Evolutionary conservation across 1,140 invertebrate genomes (phyloP).

Genomic region (Cecropterus lyciades): DNA sequence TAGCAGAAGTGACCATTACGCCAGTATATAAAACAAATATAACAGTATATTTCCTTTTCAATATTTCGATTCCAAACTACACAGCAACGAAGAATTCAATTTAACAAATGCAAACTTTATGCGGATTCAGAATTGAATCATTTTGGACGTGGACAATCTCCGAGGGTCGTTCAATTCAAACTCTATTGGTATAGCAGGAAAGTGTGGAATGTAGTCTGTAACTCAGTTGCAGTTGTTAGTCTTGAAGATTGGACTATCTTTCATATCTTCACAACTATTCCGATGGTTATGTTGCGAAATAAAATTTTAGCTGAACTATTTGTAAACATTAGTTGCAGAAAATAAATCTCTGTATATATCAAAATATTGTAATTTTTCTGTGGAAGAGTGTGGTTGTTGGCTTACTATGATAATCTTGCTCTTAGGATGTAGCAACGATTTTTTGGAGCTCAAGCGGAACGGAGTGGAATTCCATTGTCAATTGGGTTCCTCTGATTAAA

Average conservation of each 20-base stretch:
- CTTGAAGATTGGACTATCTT: slow-evolving; percentile 25
- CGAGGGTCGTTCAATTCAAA: neutral
- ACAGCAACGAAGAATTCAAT: slow-evolving; percentile 18
- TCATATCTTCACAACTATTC: slow-evolving; percentile 17
- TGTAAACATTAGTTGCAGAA: neutral
- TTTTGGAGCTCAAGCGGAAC: no score
- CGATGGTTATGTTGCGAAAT: neutral
- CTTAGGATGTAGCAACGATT: no score
- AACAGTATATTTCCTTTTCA: neutral
- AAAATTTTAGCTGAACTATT: neutral
- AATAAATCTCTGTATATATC: no score
- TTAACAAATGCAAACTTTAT: slow-evolving; percentile 34
- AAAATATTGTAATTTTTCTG: no score
- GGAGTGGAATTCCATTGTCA: no score
- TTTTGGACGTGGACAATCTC: slow-evolving; percentile 14
- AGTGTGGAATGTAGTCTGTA: neutral
- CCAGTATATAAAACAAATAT: neutral
- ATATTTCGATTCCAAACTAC: neutral
- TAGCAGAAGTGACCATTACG: no score
- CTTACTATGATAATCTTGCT: no score
- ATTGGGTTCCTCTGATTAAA: no score
- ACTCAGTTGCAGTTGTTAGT: slow-evolving; percentile 6
- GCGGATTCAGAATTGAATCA: slow-evolving; percentile 27
- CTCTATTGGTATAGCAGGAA: slow-evolving; percentile 19
- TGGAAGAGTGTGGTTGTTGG: no score